Evolutionary conservation across 1,140 invertebrate species (phyloP), one percentile per base, ranked within the genome.

Genomic region (Aphelenchoides avenae): DNA sequence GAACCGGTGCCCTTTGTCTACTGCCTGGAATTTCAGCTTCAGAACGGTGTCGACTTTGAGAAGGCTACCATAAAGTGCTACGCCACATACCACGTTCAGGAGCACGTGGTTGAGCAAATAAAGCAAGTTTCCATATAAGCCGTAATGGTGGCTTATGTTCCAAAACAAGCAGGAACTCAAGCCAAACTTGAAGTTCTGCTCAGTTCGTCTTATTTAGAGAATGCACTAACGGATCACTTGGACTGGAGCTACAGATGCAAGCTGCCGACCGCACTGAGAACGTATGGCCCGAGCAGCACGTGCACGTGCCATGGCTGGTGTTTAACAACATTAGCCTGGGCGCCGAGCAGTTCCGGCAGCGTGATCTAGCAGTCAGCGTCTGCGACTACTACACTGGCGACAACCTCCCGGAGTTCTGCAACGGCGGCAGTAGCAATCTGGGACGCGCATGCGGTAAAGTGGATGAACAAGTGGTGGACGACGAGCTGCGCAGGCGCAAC

Each of bases 1-100:
- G 43, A 57, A 11, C 44, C 57, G n/a, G 22, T 57, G 9, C 52
- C 60, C n/a, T 60, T 60, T 30, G 37, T 60, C 31, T 53, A 36
- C n/a, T 60, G 57, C 42, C 40, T 60, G 3, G 57, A 60, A 34
- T 31, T n/a, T 13, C 15, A 53, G 15, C 42, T 60, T 13, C 20
- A 52, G 22, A 36, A 53, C 30, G n/a, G 33, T 13, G 49, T 26
- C 15, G 15, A 15, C 4, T 9, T 31, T 9, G 20, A 27, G 42
- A 36, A 61, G 57, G 57, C 39, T 31, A 50, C 57, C 11, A 48
- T 22, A 15, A 61, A 61, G 24, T 52, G 43, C 22, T 58, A 52
- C 34, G 18, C 51, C 4, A 56, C 27, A 4, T 20, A 30, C 44
- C 46, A 53, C 26, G 57, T 52, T 24, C 11, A 11, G n/a, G 4